Percentiles rank a stretch among this genome's conserved stretches.
These are phyloP conservation scores for Cosmopolites sordidus DNA, from an alignment of 2,888 invertebrate species.

Conservation along the genomic window DNA sequence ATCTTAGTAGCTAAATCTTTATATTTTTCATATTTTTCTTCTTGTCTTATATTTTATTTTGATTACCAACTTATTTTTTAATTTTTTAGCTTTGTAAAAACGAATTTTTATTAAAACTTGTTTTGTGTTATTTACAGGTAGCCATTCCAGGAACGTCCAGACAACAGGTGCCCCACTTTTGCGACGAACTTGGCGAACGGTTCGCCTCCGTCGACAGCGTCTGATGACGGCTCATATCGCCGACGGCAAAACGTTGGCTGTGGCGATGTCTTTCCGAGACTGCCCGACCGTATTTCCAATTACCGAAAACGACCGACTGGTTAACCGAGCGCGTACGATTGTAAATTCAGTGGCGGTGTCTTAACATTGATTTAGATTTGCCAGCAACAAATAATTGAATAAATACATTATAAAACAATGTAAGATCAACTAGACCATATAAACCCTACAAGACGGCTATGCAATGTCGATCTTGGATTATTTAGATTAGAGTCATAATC, in stretches of 20 bases:
- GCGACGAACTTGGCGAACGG: slow-evolving; percentile 55
- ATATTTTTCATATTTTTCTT: too few species aligned
- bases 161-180: slow-evolving; percentile 51
- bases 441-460: too few species aligned
- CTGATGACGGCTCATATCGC: slow-evolving; percentile 48
- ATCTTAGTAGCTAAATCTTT: too few species aligned
- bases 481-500: too few species aligned
- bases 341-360: background rate
- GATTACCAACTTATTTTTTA: too few species aligned
- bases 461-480: too few species aligned
- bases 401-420: too few species aligned
- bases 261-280: slow-evolving; percentile 30
- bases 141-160: slow-evolving; percentile 44
- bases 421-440: too few species aligned
- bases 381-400: too few species aligned
- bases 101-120: too few species aligned
- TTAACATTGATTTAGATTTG: background rate
- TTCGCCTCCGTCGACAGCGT: slow-evolving; percentile 57
- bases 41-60: too few species aligned
- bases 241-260: slow-evolving; percentile 33
- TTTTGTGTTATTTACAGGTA: slow-evolving; percentile 33
- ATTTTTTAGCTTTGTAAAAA: too few species aligned
- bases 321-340: slow-evolving; percentile 16
- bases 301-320: slow-evolving; percentile 21
- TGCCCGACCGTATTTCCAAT: slow-evolving; percentile 18